These are phyloP conservation scores for Lymantria monacha DNA, from an alignment of 2,888 invertebrate genomes.

Conservation along the genomic window DNA sequence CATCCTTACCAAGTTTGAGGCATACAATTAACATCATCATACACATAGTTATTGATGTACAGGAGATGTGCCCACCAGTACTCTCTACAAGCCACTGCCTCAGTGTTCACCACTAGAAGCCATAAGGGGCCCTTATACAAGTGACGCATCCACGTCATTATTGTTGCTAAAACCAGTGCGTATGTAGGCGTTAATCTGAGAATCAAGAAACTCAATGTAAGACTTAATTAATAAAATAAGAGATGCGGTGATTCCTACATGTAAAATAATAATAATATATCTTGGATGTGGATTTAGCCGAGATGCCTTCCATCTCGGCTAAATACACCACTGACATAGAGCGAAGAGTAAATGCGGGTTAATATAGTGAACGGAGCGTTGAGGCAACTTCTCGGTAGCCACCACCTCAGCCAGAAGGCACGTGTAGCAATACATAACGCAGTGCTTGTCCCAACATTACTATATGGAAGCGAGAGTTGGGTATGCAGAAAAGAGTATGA, in stretches of 20 bases:
- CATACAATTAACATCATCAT: constrained; percentile 49
- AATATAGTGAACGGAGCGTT: too few relatives aligned
- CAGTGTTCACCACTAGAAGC: constrained; percentile 52
- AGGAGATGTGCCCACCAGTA: constrained; percentile 76
- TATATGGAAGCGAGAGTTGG: too few relatives aligned
- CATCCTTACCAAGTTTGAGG: constrained; percentile 70
- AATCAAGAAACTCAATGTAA: background rate
- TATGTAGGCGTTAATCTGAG: constrained; percentile 67
- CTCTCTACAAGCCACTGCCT: constrained; percentile 56
- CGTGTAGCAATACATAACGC: too few relatives aligned
- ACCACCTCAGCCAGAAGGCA: too few relatives aligned
- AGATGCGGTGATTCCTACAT: background rate
- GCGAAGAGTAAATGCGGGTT: too few relatives aligned
- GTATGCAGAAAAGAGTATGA: too few relatives aligned
- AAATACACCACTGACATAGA: too few relatives aligned
- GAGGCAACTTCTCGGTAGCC: too few relatives aligned
- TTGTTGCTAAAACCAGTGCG: constrained; percentile 56
- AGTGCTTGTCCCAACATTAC: too few relatives aligned
- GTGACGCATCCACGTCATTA: constrained; percentile 59
- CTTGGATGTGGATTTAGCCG: too few relatives aligned
- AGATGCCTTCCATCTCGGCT: too few relatives aligned
- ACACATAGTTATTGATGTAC: constrained; percentile 72
- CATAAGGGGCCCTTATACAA: constrained; percentile 63
- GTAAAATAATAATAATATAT: background rate
- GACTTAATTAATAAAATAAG: too few relatives aligned